Evolutionary conservation across 2,888 invertebrate species (phyloP).

Genomic region (Lumbricus terrestris): DNA sequence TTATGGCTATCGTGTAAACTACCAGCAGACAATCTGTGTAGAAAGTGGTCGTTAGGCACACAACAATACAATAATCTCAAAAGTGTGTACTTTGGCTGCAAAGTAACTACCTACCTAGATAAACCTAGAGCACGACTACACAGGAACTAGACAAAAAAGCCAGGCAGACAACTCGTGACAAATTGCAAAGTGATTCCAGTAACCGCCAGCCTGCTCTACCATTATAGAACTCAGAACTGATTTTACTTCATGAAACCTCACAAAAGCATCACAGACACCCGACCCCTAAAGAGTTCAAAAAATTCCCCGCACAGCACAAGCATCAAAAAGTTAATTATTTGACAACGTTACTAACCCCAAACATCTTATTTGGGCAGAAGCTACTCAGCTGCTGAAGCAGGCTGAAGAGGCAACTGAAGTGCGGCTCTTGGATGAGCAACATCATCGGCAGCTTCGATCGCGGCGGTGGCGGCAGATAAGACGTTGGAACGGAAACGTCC

Average conservation of each 20-base stretch:
- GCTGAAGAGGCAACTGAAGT: constrained; percentile 86
- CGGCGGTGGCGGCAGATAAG: constrained; percentile 80
- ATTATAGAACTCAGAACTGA: not conserved
- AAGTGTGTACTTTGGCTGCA: too few species aligned
- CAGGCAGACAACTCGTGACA: not conserved
- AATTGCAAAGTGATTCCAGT: not conserved
- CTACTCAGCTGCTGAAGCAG: constrained; percentile 86
- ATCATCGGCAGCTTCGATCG: constrained; percentile 79
- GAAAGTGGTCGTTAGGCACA: too few species aligned
- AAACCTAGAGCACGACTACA: too few species aligned
- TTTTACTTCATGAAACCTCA: not conserved
- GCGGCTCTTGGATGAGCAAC: constrained; percentile 77
- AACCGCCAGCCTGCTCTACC: not conserved
- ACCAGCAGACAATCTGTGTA: not conserved
- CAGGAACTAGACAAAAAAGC: too few species aligned
- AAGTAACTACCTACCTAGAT: too few species aligned
- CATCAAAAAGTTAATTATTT: not conserved
- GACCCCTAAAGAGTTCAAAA: not conserved
- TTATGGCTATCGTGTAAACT: not conserved
- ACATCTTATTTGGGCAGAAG: constrained; percentile 71
- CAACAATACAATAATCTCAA: too few species aligned
- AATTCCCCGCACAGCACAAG: not conserved
- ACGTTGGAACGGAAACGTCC: constrained; percentile 78
- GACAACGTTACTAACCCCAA: constrained; percentile 25
- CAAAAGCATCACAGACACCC: not conserved